Base-by-base conservation (phyloP, 2,113 vertebrate genomes). In the Tragelaphus strepsiceros region DNA sequence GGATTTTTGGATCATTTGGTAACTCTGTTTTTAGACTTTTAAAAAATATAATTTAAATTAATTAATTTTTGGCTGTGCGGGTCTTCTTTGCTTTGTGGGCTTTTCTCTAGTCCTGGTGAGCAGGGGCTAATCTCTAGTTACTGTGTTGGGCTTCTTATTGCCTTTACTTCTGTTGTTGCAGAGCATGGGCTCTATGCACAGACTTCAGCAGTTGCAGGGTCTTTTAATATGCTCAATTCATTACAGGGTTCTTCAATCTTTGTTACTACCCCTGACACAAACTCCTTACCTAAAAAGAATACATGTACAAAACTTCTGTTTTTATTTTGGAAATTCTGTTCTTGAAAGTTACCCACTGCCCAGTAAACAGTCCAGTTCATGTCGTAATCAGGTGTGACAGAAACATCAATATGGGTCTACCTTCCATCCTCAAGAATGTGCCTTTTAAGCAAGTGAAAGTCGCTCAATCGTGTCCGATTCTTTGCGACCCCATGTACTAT, bases 211-310 rank as follows among this genome's bases (percentile, higher is more conserved):
- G 39, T 46, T 77, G 39, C 39, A 74, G 19, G 17, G 71, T 43
- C 71, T 96, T 97, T 93, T 98, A 98, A 98, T 98, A 98, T 97
- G 97, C 97, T 97, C 97, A 98, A 97, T 98, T 97, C 96, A 96
- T 96, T 98, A 97, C 94, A 94, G 54, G 51, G 51, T 96, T 81
- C 91, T 96, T 96, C 93, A 95, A 85, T 98, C 96, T 93, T 97
- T 91, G 91, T 96, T 97, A 90, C 80, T 94, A 87, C 78, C 46
- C 59, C 56, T 88, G 77, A 90, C 82, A 96, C 90, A 86, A 97
- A 61, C 71, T 62, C 85, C 91, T 97, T 94, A 97, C 85, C 88
- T 96, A 82, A 64, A 64, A 98, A 93, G 78, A 95, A 95, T 53
- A 59, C 32, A 39, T 58, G 24, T 83, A 84, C 77, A 98, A 82